These are phyloP conservation scores for Etia nguti DNA, from an alignment of 2,113 vertebrate genomes.

Conservation along the genomic window DNA sequence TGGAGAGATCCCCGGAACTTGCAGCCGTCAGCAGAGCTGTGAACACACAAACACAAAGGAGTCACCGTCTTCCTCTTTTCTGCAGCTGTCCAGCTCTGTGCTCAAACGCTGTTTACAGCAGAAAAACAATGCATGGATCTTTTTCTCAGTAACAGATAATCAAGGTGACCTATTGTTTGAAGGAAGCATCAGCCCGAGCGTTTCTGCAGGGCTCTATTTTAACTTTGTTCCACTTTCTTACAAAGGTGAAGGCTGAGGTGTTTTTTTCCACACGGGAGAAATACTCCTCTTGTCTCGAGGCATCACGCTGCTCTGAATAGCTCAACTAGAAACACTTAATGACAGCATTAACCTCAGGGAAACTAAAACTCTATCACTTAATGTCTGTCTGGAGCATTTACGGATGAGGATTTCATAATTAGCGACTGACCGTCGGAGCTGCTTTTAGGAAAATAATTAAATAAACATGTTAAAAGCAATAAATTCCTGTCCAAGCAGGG, in stretches of 20 bases:
- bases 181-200: neutral
- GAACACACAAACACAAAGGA: neutral
- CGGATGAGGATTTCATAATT: neutral
- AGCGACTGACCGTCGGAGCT: neutral
- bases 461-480: neutral
- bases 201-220: neutral
- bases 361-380: neutral
- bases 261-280: neutral
- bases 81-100: neutral
- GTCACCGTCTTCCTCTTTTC: neutral
- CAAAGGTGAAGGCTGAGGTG: neutral
- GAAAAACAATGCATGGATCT: neutral
- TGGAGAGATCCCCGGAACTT: conserved; percentile 56
- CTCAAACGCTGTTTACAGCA: neutral
- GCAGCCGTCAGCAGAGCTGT: conserved; percentile 69
- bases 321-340: neutral
- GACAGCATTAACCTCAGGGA: neutral
- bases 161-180: neutral
- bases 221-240: neutral
- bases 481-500: neutral
- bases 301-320: neutral
- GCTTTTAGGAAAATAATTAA: neutral
- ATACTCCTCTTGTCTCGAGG: neutral
- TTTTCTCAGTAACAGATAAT: neutral
- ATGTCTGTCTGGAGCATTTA: neutral